phyloP scores from a whole-genome alignment of 2,113 vertebrate species.

The Trochalopteron elliotii region DNA sequence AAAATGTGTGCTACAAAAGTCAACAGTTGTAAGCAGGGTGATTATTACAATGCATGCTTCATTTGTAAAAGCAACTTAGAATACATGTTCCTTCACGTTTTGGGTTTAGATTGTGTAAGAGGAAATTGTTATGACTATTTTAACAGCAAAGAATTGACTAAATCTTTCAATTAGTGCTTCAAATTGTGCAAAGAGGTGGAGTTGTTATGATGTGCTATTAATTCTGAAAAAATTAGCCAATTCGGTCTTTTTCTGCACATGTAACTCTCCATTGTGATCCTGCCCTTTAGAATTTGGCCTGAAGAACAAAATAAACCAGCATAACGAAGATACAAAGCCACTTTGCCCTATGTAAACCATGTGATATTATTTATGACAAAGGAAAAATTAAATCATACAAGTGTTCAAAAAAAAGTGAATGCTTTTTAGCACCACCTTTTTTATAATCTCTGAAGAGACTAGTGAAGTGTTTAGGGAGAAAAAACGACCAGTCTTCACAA shows the following conservation, averaged over 20 bases:
- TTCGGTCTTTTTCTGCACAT: neutral
- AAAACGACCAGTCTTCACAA: neutral
- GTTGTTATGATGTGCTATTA: neutral
- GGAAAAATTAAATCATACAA: neutral
- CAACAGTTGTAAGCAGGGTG: neutral
- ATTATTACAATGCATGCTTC: neutral
- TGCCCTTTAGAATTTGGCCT: neutral
- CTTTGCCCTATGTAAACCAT: neutral
- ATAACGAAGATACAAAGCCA: neutral
- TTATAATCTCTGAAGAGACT: neutral
- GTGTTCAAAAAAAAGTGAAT: neutral
- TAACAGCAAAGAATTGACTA: neutral
- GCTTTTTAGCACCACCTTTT: neutral
- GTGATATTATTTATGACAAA: neutral
- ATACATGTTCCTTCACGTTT: neutral
- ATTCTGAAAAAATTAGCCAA: neutral
- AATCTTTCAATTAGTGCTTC: neutral
- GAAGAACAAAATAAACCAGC: neutral
- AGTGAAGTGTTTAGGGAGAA: neutral
- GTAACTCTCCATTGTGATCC: neutral
- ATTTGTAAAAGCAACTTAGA: neutral
- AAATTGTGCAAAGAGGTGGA: neutral
- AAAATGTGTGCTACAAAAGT: neutral
- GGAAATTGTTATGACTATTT: neutral
- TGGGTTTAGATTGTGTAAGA: neutral